Percentiles rank a stretch among this genome's conserved stretches.
These are phyloP conservation scores for Lagocephalus sceleratus DNA, from an alignment of 2,797 vertebrate species.

Conservation along the genomic window DNA sequence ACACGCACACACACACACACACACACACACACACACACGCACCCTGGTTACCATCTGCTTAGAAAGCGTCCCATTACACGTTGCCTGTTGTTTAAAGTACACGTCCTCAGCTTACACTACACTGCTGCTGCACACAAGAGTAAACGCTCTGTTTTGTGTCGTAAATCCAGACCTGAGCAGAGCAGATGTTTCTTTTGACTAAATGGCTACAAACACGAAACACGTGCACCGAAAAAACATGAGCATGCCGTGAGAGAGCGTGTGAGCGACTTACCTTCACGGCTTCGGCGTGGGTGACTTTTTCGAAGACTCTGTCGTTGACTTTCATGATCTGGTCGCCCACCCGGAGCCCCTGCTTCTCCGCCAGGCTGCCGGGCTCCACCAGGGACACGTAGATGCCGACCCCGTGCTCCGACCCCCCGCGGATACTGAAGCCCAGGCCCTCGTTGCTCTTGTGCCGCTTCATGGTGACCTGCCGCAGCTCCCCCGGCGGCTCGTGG, in stretches of 20 bases:
- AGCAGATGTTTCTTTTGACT: too few species aligned
- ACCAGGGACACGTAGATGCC: constrained; percentile 97
- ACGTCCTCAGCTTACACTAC: constrained; percentile 4
- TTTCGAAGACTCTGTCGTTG: constrained; percentile 89
- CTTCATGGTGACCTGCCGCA: constrained; percentile 86
- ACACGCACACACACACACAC: too few species aligned
- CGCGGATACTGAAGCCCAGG: constrained; percentile 96
- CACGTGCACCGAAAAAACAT: too few species aligned
- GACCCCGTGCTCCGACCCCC: constrained; percentile 94
- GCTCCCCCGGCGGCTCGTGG: constrained; percentile 79
- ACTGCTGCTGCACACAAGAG: constrained; percentile 12
- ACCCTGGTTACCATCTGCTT: constrained; percentile 48
- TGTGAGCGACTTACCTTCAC: constrained; percentile 82
- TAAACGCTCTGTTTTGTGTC: constrained; percentile 18
- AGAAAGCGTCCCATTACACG: constrained; percentile 39
- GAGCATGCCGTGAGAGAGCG: too few species aligned
- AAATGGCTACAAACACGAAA: too few species aligned
- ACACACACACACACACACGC: neutral
- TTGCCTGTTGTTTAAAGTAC: constrained; percentile 11
- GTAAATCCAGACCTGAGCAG: too few species aligned
- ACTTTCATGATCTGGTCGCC: constrained; percentile 96
- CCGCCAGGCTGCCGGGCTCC: constrained; percentile 92
- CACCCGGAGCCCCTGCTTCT: constrained; percentile 89
- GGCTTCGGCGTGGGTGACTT: constrained; percentile 90
- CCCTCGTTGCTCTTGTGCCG: constrained; percentile 92